Evolutionary conservation across 2,888 invertebrate species (phyloP), one percentile per base, ranked within the genome.

Genomic region (Pecten maximus): DNA sequence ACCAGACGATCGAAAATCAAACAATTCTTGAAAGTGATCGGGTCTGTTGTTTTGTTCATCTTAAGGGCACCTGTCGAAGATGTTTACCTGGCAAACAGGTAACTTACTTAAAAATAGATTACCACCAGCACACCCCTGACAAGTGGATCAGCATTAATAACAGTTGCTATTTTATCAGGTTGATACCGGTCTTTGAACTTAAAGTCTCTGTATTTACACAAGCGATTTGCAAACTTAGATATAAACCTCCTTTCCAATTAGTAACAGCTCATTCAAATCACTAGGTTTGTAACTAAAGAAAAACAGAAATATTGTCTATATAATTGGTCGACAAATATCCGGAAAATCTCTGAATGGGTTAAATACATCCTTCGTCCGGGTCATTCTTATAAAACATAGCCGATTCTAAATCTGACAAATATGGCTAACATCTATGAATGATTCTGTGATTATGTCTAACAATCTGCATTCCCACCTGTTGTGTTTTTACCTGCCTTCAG

Each of bases 21-120:
- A 74, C 74, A 74, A 23, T 74, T 35, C 74, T 74, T 74, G 74
- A 74, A 74, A 74, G 74, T 74, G 28, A 74, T 74, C 74, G 74
- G 74, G 19, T 60, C 35, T 74, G 74, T 74, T 35, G 74, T 74
- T 74, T 74, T 74, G 74, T 74, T 15, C 15, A 74, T 74, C 74
- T 74, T 19, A 74, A 23, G 16, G 35, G 74, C 74, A 74, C 74
- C 74, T 74, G 74, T 74, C 74, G 74, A 74, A 74, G 28, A 28
- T 74, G 35, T 74, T 74, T 74, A 74, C 74, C 35, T 35, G 28
- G 74, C 35, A 74, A 74, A 74, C 74, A 74, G 35, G 35, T 74
- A 74, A 74, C 74, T 35, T 74, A 74, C 74, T 74, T 74, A 74
- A 74, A 74, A 74, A 28, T 28, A 74, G 74, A 74, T 74, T 74